Percentiles rank a stretch among this genome's conserved stretches.
Evolutionary conservation across 1,140 invertebrate genomes (phyloP).

Genomic region (Agrilus planipennis): DNA sequence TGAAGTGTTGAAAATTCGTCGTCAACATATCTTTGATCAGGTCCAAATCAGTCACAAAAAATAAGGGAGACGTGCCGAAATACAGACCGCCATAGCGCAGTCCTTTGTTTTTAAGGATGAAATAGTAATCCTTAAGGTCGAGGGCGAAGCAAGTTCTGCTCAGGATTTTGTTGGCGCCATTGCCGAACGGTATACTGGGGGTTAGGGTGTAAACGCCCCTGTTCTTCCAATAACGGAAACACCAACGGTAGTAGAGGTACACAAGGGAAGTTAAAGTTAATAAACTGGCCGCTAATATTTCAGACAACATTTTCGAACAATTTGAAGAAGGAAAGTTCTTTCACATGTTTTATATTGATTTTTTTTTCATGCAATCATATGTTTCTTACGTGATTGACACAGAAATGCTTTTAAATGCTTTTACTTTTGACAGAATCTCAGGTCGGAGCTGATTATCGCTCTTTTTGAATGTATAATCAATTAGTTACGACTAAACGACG

Average conservation of each 20-base stretch:
- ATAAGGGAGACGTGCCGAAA: constrained; percentile 5
- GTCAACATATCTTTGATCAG: constrained; percentile 9
- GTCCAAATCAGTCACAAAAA: constrained; percentile 9
- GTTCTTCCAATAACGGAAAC: background rate
- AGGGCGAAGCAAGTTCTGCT: background rate
- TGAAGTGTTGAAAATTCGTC: constrained; percentile 10
- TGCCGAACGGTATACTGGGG: constrained; percentile 5
- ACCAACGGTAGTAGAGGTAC: background rate
- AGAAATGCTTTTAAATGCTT: no score
- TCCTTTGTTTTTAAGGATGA: background rate
- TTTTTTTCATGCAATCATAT: no score
- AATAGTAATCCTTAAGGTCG: background rate
- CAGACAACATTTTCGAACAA: no score
- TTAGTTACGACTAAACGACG: no score
- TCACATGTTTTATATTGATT: no score
- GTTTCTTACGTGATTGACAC: no score
- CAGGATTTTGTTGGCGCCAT: background rate
- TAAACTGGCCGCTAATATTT: no score
- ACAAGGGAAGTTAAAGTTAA: background rate
- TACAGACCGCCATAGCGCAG: constrained; percentile 8
- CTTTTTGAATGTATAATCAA: no score
- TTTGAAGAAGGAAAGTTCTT: no score
- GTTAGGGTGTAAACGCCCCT: background rate
- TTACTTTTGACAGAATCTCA: no score
- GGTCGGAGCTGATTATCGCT: no score